Evolutionary conservation across 2,888 invertebrate species (phyloP).

Genomic region (Drosophila antonietae): DNA sequence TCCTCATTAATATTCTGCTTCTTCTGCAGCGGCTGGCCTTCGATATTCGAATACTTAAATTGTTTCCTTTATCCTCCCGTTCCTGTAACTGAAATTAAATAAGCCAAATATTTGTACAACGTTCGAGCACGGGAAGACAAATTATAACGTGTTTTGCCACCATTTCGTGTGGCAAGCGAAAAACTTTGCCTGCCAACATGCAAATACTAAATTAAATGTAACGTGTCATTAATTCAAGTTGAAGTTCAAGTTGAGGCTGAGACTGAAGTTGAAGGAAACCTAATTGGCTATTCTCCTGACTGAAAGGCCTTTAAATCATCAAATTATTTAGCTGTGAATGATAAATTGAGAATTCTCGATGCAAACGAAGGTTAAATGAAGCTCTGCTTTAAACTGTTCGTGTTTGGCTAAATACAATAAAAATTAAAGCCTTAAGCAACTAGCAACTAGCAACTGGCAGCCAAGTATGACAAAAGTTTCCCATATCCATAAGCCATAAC

Average conservation of each 20-base stretch:
- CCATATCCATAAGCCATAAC: conserved; percentile 21
- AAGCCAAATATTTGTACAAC: conserved; percentile 25
- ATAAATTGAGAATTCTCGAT: not conserved
- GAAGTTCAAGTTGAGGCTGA: conserved; percentile 36
- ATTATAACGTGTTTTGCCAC: conserved; percentile 31
- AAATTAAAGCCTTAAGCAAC: not conserved
- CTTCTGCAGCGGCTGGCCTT: conserved; percentile 13
- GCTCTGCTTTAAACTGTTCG: not conserved
- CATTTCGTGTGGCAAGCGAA: conserved; percentile 5
- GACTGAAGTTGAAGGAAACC: not conserved
- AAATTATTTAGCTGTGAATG: conserved; percentile 6
- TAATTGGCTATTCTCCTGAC: not conserved
- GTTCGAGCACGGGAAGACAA: conserved; percentile 10
- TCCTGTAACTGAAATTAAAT: conserved; percentile 45
- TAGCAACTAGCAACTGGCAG: not conserved
- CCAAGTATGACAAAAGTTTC: conserved; percentile 1
- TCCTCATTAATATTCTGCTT: conserved; percentile 64
- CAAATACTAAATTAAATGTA: conserved; percentile 34
- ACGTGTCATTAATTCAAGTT: conserved; percentile 37
- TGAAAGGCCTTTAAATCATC: not conserved
- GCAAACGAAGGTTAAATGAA: not conserved
- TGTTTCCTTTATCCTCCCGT: conserved; percentile 4
- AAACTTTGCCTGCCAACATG: conserved; percentile 45
- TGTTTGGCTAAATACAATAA: not conserved
- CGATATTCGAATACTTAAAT: conserved; percentile 47